phyloP scores from a whole-genome alignment of 2,797 vertebrate genomes.

The Sternotherus odoratus region DNA sequence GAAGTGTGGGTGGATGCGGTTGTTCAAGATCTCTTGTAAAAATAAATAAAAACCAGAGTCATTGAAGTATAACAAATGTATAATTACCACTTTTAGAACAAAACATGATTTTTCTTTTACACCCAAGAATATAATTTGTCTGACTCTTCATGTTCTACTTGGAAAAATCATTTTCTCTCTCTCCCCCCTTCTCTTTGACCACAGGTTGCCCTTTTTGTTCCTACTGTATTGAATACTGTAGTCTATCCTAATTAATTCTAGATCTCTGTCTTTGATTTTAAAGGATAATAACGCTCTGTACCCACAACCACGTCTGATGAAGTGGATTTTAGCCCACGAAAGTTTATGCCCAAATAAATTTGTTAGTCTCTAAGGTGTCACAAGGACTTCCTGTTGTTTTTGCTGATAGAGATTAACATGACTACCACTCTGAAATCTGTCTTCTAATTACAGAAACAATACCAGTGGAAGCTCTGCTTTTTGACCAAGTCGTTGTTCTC shows the following conservation, averaged over 20 bases:
- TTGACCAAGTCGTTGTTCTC: constrained; percentile 31
- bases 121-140: neutral
- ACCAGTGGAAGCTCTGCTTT: constrained; percentile 35
- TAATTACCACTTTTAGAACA: neutral
- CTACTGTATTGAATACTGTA: constrained; percentile 35
- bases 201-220: constrained; percentile 38
- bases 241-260: constrained; percentile 57
- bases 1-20: neutral
- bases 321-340: no score
- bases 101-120: neutral
- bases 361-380: no score
- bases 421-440: no score
- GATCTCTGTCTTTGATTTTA: constrained; percentile 43
- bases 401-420: no score
- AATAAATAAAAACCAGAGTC: constrained; percentile 25
- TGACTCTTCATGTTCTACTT: neutral
- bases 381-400: no score
- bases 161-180: neutral
- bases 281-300: constrained; percentile 10
- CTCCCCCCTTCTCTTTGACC: neutral
- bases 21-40: neutral
- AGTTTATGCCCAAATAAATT: no score
- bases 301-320: neutral
- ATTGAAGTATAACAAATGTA: constrained; percentile 1
- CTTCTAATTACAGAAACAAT: constrained; percentile 48